Conservation (phyloP, 2,888 invertebrate species). For the Dioctria rufipes region DNA sequence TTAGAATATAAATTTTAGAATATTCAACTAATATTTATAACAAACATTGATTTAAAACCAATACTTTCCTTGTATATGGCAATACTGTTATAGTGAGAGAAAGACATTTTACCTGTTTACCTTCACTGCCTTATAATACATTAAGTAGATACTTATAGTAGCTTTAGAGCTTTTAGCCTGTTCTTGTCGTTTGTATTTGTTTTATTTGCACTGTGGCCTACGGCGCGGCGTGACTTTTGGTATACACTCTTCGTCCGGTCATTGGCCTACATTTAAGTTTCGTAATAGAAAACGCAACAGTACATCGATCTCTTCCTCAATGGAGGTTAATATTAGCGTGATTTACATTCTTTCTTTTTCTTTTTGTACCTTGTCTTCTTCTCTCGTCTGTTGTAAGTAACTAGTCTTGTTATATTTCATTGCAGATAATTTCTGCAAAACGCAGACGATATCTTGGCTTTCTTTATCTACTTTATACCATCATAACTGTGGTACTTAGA, state of each 20-base stretch:
- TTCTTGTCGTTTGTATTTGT: constrained; percentile 22
- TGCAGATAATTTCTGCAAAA: constrained; percentile 19
- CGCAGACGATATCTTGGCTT: constrained; percentile 4
- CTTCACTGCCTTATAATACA: neutral
- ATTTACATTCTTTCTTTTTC: constrained; percentile 28
- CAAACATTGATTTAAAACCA: too few species aligned
- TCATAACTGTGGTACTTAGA: constrained; percentile 19
- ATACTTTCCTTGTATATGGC: too few species aligned
- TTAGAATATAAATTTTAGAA: too few species aligned
- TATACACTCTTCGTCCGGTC: constrained; percentile 59
- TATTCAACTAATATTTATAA: too few species aligned
- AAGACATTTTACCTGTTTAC: neutral
- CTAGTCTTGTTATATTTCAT: neutral
- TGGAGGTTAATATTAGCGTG: constrained; percentile 60
- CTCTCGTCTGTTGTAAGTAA: too few species aligned
- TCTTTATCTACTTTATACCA: neutral
- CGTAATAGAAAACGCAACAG: constrained; percentile 65
- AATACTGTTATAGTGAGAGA: too few species aligned
- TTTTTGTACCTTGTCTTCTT: neutral
- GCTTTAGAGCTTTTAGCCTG: neutral
- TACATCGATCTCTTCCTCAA: constrained; percentile 63
- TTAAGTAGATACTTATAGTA: too few species aligned
- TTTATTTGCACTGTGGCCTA: constrained; percentile 3
- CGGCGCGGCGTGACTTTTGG: constrained; percentile 34
- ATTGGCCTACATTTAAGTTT: constrained; percentile 65